phyloP scores from a whole-genome alignment of 2,797 vertebrate species.

The Euphonia xanthogaster region DNA sequence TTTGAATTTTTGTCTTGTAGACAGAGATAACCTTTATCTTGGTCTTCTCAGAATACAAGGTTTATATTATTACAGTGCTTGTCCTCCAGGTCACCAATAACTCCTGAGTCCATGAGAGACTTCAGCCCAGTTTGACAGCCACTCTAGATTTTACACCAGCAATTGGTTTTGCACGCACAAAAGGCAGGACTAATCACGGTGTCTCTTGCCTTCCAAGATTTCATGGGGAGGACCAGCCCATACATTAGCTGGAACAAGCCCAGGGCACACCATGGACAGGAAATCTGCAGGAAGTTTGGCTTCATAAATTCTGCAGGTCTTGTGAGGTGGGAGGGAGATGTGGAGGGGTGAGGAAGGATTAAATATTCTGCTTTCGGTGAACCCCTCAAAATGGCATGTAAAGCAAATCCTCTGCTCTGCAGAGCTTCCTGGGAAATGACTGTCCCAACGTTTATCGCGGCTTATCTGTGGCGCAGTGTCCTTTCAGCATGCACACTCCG shows the following conservation, averaged over 20 bases:
- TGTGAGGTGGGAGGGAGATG: neutral
- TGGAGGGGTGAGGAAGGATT: neutral
- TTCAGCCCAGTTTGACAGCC: neutral
- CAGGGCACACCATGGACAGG: accelerated
- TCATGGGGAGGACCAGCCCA: accelerated
- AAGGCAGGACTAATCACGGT: neutral
- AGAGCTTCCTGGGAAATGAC: neutral
- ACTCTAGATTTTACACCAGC: neutral
- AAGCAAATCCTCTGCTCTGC: neutral
- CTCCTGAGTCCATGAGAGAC: neutral
- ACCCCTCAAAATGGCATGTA: neutral
- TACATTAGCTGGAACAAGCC: neutral
- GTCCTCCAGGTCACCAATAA: neutral
- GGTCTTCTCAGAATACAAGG: neutral
- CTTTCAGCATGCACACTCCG: accelerated
- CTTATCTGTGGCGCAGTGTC: neutral
- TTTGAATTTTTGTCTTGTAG: neutral
- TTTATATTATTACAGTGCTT: neutral
- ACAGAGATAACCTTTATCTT: neutral
- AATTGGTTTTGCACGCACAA: accelerated
- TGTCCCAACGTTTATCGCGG: accelerated
- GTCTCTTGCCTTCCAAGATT: neutral
- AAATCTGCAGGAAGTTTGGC: neutral
- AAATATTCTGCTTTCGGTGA: neutral
- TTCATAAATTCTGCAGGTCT: neutral